These are phyloP conservation scores for Tiliacea aurago DNA, from an alignment of 2,888 invertebrate genomes.

Conservation along the genomic window DNA sequence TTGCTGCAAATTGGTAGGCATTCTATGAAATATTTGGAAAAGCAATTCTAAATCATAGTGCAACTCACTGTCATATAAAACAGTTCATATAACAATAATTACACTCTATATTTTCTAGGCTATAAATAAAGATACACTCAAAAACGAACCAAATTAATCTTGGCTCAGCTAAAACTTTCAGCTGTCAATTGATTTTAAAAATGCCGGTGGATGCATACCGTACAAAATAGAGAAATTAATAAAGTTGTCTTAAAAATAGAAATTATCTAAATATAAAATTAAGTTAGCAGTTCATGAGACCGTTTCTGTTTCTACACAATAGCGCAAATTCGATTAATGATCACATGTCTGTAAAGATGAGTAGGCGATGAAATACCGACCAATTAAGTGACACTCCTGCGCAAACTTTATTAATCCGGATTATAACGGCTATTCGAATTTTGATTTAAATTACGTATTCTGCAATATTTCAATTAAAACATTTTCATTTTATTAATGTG, in stretches of 20 bases:
- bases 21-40: neutral
- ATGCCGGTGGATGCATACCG: neutral
- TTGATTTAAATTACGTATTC: constrained; percentile 46
- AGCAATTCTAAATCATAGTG: neutral
- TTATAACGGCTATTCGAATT: constrained; percentile 53
- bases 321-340: constrained; percentile 59
- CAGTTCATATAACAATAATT: neutral
- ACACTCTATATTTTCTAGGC: neutral
- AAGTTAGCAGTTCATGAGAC: constrained; percentile 35
- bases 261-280: constrained; percentile 22
- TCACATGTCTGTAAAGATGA: constrained; percentile 48
- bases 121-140: neutral
- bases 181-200: constrained; percentile 6
- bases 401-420: constrained; percentile 68
- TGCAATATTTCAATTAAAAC: constrained; percentile 53
- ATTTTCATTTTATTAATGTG: constrained; percentile 48
- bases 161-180: constrained; percentile 7
- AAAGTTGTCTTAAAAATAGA: constrained; percentile 18
- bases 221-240: constrained; percentile 28
- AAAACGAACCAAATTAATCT: constrained; percentile 10
- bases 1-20: constrained; percentile 45
- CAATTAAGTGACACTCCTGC: constrained; percentile 65
- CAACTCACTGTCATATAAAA: neutral
- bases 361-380: constrained; percentile 71
- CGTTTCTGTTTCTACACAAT: constrained; percentile 49